Conservation (phyloP, 2,797 vertebrate genomes). For the Otolemur crassicaudatus region DNA sequence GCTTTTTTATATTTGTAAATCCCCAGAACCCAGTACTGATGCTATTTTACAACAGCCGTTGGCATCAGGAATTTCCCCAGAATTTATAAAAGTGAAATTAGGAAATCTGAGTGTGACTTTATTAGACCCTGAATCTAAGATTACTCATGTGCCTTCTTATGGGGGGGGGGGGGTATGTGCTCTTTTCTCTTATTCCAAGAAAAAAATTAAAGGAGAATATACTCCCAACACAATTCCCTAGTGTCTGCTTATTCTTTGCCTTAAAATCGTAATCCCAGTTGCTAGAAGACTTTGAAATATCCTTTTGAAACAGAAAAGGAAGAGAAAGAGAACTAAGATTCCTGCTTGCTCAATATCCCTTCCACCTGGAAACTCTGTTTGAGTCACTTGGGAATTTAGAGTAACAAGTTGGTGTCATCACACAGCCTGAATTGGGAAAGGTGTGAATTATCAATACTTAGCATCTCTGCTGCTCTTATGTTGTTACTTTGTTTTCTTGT, state of each 20-base stretch:
- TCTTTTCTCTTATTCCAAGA: background rate
- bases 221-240: background rate
- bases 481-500: background rate
- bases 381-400: background rate
- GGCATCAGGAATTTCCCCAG: background rate
- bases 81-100: slow-evolving; percentile 23
- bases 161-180: background rate
- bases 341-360: background rate
- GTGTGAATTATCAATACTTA: background rate
- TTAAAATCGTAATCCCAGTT: slow-evolving; percentile 27
- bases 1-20: slow-evolving; percentile 7
- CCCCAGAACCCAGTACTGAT: background rate
- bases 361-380: background rate
- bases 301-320: background rate
- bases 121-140: background rate
- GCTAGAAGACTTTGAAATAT: background rate
- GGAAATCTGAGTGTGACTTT: background rate
- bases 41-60: background rate
- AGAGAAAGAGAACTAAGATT: background rate
- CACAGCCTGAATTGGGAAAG: background rate
- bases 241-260: background rate
- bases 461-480: background rate
- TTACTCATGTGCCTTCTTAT: background rate
- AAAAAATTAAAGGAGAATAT: background rate
- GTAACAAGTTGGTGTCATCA: background rate